Evolutionary conservation across 2,113 vertebrate species (phyloP).

Genomic region (Psittacula cyanocephala): DNA sequence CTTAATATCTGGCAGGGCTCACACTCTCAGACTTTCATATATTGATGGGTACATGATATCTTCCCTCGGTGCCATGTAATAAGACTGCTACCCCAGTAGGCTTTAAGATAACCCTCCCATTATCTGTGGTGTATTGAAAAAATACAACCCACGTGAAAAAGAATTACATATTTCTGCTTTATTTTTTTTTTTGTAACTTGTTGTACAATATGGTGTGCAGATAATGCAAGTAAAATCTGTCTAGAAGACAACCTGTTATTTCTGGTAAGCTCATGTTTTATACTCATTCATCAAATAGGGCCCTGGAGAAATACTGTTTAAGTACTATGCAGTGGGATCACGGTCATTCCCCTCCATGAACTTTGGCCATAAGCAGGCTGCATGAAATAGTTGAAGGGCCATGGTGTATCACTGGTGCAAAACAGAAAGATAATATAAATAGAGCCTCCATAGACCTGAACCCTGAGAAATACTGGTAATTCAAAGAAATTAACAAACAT

Average conservation of each 20-base stretch:
- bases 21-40: not conserved
- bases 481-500: not conserved
- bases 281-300: not conserved
- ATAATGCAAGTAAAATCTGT: not conserved
- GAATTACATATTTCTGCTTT: not conserved
- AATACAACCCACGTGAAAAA: not conserved
- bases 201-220: not conserved
- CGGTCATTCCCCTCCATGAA: not conserved
- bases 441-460: not conserved
- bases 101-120: not conserved
- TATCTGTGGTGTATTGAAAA: not conserved
- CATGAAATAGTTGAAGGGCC: not conserved
- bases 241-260: not conserved
- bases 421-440: not conserved
- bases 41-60: no score
- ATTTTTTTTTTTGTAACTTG: not conserved
- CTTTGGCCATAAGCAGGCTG: not conserved
- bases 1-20: not conserved
- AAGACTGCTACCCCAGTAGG: not conserved
- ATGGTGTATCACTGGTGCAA: not conserved
- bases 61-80: not conserved
- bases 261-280: not conserved
- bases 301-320: not conserved
- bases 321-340: not conserved
- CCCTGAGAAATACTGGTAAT: not conserved